Base-by-base conservation (phyloP, 2,888 invertebrate genomes). In the Spialia ferax region DNA sequence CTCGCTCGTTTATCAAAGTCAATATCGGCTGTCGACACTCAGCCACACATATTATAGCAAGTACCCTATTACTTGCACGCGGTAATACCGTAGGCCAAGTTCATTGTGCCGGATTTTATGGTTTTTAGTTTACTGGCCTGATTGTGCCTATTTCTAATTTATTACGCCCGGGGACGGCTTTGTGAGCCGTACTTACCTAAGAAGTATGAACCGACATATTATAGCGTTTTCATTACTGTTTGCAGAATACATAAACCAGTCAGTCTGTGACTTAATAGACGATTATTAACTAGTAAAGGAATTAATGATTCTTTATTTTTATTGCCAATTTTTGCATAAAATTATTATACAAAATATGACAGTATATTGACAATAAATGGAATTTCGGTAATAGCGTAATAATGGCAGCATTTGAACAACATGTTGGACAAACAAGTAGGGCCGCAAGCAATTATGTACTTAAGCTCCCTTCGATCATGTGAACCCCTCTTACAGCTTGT, bases 1-100 rank as follows among this genome's bases (percentile, higher is more conserved):
- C 83, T 85, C 74, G 84, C 84, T 92, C 93, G 87, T 92, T 93
- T 92, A 91, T 91, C 92, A 93, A 91, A 92, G 93, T 91, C 92
- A 90, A 91, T 92, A 92, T 92, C 89, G 89, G 82, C 90, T 89
- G 89, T 85, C 89, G 86, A 81, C 86, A 84, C 82, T 80, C 78
- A 81, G 78, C 85, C 84, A 84, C 80, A 83, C 81, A 85, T 85
- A 86, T 82, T 83, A 84, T 79, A 79, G 79, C 77, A 73, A 75
- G 77, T 74, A 77, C 79, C 60, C 79, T 82, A 83, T 85, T 87
- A 82, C 83, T 82, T 85, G 79, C 81, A 84, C 82, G 81, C 83
- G 83, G 74, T 71, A 70, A 73, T 70, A 71, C 74, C 71, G 73
- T 74, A 68, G 71, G 70, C 73, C 68, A 71, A 72, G 72, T 74